phyloP scores from a whole-genome alignment of 37 sponge, comb jelly and placozoan genomes.

The Haliclona indistincta region DNA sequence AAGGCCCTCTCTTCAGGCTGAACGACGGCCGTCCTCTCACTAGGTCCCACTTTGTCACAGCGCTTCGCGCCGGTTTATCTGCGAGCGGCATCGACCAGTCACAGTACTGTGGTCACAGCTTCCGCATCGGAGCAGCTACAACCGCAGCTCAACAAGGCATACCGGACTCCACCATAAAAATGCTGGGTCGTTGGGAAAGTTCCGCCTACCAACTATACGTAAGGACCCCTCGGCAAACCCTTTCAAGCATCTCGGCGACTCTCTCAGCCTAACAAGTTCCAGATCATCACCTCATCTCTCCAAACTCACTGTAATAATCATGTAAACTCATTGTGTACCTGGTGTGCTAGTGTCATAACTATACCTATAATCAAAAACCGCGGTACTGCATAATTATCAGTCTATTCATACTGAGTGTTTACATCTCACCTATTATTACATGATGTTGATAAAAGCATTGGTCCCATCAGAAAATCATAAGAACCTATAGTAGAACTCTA shows the following conservation, averaged over 20 bases:
- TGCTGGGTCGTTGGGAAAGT: constrained; percentile 23
- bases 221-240: constrained; percentile 4
- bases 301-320: no score
- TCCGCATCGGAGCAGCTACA: constrained; percentile 40
- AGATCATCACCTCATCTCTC: no score
- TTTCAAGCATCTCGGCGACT: constrained; percentile 13
- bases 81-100: background rate
- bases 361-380: no score
- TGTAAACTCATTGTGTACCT: no score
- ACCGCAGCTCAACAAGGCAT: constrained; percentile 21
- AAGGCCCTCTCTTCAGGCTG: constrained; percentile 20
- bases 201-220: constrained; percentile 9
- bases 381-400: no score
- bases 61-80: constrained; percentile 1
- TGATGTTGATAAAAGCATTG: no score
- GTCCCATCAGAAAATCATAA: no score
- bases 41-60: constrained; percentile 11
- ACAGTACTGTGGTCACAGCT: constrained; percentile 43
- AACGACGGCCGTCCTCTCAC: constrained; percentile 26
- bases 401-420: no score
- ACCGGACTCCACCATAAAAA: constrained; percentile 9
- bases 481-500: no score
- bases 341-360: no score
- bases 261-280: background rate
- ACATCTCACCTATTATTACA: no score